Base-by-base conservation (phyloP, 2,888 invertebrate species). In the Dromius quadrimaculatus region DNA sequence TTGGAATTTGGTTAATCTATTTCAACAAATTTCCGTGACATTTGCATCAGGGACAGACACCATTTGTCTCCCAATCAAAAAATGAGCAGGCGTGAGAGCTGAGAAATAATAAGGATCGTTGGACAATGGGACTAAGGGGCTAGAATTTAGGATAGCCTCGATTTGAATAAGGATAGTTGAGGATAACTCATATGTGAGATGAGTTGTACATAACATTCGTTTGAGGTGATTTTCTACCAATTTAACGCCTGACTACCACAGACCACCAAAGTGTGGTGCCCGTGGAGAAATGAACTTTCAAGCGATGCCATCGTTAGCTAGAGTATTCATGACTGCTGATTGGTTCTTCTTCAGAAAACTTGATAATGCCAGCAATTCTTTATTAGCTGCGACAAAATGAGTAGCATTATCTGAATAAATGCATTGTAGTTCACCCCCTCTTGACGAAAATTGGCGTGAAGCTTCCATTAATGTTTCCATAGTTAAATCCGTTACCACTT, bases 61-160 rank as follows among this genome's bases (percentile, higher is more conserved):
- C n/a, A n/a, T n/a, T n/a, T n/a, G n/a, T n/a, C 28, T 5, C 76
- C 77, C 23, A 78, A 70, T 4, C n/a, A 79, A 70, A 62, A 79
- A 76, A 72, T 79, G 78, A n/a, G 74, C 76, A 3, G 79, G 78
- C 0, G 78, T 78, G 0, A 79, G 62, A 3, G 75, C 72, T 19
- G 54, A 70, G 4, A 73, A 38, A 41, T 77, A 74, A 17, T 75
- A 70, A 8, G 74, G 73, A 50, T 77, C 76, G 2, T 63, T 20
- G 3, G 77, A 76, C 5, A 77, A 63, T 17, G 74, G 73, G 8
- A 72, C 72, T 0, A 80, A n/a, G 1, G 79, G 78, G 3, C 77
- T 57, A 5, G 77, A 77, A 66, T 79, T 79, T 2, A 78, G 64
- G 3, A 77, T 73, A 0, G 74, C 77, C 61, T 79, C 78, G 28